Evolutionary conservation across 2,113 vertebrate genomes (phyloP), one percentile per base, ranked within the genome.

Genomic region (Podilymbus podiceps): DNA sequence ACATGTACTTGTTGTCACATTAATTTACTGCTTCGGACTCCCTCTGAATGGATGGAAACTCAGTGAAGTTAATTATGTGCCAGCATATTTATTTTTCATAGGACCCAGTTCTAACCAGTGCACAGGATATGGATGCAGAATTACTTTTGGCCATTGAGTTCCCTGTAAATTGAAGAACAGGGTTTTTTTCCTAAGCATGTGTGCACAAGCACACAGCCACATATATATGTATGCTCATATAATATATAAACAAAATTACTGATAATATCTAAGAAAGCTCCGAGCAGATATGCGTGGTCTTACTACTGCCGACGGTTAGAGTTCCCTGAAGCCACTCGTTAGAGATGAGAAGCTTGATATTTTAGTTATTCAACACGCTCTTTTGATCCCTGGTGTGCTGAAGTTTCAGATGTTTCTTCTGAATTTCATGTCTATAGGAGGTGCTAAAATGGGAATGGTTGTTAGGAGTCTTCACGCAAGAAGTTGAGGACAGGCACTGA

Each of bases 111-210:
- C 24, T 63, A 19, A 53, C 46, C n/a, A 24, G 8, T 15, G 14
- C 12, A 21, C 0, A 5, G 44, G 33, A 40, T 27, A 16, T 1
- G 7, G 24, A n/a, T 18, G 21, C 9, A 30, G 75, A 74, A 24
- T 62, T 78, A 74, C 49, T 27, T 2, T 35, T 69, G 33, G 7
- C 47, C 49, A 12, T 18, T 7, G 4, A 85, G 40, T 40, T 77
- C 76, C 22, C 42, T 9, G 22, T 38, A 62, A 81, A 67, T 15
- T 58, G 47, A 77, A 68, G 42, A 73, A 49, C 15, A 33, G 12
- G 25, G 2, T 12, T 42, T 38, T 55, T 44, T n/a, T 30, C 16
- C 16, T 23, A 75, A 63, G 33, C 35, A 33, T 0, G 0, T 0
- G 0, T 35, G n/a, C 35, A 15, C 30, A 30, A 20, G 28, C 7